Base-by-base conservation (phyloP, 2,113 vertebrate genomes). In the Xerus inauris region DNA sequence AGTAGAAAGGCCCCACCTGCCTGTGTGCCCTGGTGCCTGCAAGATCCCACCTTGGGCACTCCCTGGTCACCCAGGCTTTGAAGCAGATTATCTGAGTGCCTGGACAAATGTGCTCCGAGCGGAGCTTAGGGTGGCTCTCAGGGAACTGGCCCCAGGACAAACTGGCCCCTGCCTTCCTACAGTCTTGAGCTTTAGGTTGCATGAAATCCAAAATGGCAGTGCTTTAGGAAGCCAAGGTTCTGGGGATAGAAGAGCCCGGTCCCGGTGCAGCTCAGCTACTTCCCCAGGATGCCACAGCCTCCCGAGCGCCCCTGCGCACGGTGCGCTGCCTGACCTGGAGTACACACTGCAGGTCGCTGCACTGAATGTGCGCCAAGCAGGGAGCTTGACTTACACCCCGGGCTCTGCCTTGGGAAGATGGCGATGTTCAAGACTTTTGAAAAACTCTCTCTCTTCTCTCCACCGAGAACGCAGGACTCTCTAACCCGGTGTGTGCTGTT, bases 291-390 rank as follows among this genome's bases (percentile, higher is more conserved):
- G 59, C 51, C 40, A 0, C 30, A 40, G 12, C n/a, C 47, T 7
- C 3, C 28, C 20, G 2, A 2, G 5, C 1, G 59, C 59, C 11
- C 59, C 59, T 62, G 59, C 59, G 24, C 54, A 3, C 4, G 28
- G 38, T 2, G 24, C 13, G 17, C 30, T 13, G 40, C 22, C 71
- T 12, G 1, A 1, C 8, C 16, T 7, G 0, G 2, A n/a, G 28
- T 1, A 30, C 24, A 45, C 32, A 3, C 51, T 42, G 62, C 12
- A 8, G 42, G 19, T 5, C 5, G 28, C 10, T 59, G 35, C 57
- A 4, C 0, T 10, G n/a, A 47, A 6, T 35, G 76, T 1, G 0
- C 8, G 8, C 1, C 7, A 75, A 87, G 13, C 20, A 30, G 3
- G 10, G 19, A 54, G 54, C 22, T 83, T 83, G 13, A 13, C 20